Conservation (phyloP, 1,140 invertebrate genomes). For the Venturia canescens region DNA sequence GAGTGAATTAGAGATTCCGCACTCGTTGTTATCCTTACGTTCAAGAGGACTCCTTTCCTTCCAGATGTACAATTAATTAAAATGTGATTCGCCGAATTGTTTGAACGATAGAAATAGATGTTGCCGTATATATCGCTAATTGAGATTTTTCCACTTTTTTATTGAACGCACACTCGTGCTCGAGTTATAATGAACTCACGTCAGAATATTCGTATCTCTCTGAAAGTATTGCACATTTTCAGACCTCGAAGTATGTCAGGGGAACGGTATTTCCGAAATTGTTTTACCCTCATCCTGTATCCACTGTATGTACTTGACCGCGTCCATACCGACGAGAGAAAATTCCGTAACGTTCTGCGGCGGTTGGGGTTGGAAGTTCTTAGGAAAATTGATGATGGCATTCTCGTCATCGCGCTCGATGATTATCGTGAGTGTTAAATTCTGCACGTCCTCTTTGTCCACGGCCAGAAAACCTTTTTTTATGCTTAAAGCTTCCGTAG, state of each 20-base stretch:
- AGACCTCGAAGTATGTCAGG: not conserved
- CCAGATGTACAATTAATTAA: too few relatives aligned
- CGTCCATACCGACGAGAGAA: slow-evolving; percentile 44
- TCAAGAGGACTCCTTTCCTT: too few relatives aligned
- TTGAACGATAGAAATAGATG: too few relatives aligned
- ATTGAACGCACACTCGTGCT: too few relatives aligned
- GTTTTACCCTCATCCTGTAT: slow-evolving; percentile 44
- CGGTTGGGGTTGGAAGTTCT: slow-evolving; percentile 50
- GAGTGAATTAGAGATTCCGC: too few relatives aligned
- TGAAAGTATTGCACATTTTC: not conserved
- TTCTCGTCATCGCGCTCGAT: slow-evolving; percentile 57
- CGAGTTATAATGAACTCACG: too few relatives aligned
- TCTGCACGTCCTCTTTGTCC: slow-evolving; percentile 53
- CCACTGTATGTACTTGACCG: slow-evolving; percentile 46
- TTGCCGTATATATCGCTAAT: too few relatives aligned
- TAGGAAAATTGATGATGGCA: slow-evolving; percentile 54
- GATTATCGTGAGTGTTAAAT: slow-evolving; percentile 56
- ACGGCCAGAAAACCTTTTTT: slow-evolving; percentile 48
- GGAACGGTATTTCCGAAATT: slow-evolving; percentile 16
- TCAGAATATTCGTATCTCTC: not conserved
- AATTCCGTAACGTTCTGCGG: slow-evolving; percentile 48
- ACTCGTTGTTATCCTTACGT: too few relatives aligned
- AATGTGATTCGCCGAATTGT: too few relatives aligned
- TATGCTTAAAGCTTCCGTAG: not conserved
- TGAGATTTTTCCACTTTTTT: too few relatives aligned